These are phyloP conservation scores for Ataeniobius toweri DNA, from an alignment of 2,797 vertebrate species.

Conservation along the genomic window DNA sequence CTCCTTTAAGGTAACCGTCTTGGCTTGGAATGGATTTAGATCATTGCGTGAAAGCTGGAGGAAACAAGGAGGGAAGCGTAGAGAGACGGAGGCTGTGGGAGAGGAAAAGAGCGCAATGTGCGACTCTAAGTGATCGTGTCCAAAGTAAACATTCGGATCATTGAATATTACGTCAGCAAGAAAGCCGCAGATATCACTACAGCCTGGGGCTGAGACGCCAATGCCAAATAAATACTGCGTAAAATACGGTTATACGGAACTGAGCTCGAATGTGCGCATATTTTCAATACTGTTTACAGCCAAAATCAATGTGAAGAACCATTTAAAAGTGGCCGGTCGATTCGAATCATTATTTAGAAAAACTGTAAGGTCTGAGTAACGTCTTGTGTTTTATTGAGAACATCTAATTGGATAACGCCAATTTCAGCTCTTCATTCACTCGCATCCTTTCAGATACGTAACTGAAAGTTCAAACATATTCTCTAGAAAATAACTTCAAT, in stretches of 20 bases:
- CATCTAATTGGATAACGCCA: not conserved
- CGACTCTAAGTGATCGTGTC: slow-evolving; percentile 47
- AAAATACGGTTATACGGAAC: not conserved
- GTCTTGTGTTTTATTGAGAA: not conserved
- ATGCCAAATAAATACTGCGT: not conserved
- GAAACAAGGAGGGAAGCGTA: slow-evolving; percentile 32
- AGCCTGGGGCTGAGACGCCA: not conserved
- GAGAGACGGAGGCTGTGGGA: slow-evolving; percentile 26
- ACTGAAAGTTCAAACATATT: slow-evolving; percentile 2
- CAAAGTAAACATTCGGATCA: slow-evolving; percentile 62
- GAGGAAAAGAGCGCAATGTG: slow-evolving; percentile 53
- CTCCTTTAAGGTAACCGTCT: slow-evolving; percentile 37
- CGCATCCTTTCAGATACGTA: not conserved
- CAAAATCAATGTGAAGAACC: not conserved
- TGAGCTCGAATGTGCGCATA: not conserved
- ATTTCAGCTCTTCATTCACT: not conserved
- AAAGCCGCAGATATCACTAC: slow-evolving; percentile 21
- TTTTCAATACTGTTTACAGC: not conserved
- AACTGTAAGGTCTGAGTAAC: not conserved
- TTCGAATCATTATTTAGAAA: not conserved
- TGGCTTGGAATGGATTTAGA: slow-evolving; percentile 34
- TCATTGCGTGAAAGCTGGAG: slow-evolving; percentile 36
- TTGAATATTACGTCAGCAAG: slow-evolving; percentile 66
- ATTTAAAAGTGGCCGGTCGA: not conserved
- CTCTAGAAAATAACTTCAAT: not conserved